Evolutionary conservation across 2,797 vertebrate genomes (phyloP).

Genomic region (Pogoniulus pusillus): DNA sequence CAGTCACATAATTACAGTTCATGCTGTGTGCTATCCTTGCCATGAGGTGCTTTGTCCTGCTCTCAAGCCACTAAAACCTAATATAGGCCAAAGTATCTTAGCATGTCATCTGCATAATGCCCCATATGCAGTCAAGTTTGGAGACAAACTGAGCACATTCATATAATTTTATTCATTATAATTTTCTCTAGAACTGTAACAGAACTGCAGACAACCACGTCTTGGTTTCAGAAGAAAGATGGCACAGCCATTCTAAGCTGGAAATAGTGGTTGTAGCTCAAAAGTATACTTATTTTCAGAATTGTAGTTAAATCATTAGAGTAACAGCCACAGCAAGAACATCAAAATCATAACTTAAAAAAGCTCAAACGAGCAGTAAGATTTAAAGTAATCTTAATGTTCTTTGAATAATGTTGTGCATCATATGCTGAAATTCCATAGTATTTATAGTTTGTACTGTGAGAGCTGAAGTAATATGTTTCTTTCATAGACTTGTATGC

Average conservation of each 20-base stretch:
- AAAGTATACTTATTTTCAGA: not conserved
- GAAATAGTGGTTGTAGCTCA: not conserved
- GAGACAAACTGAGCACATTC: not conserved
- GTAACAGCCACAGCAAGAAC: not conserved
- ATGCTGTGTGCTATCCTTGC: not conserved
- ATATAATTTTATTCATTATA: not conserved
- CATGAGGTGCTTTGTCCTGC: not conserved
- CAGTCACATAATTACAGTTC: not conserved
- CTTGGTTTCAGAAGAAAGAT: not conserved
- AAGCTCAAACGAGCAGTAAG: not conserved
- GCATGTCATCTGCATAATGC: not conserved
- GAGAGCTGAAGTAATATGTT: not conserved
- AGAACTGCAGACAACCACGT: not conserved
- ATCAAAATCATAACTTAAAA: not conserved
- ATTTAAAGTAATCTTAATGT: not conserved
- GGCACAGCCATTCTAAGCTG: not conserved
- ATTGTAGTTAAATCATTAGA: not conserved
- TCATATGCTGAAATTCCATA: not conserved
- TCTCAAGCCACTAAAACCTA: not conserved
- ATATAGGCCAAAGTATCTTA: not conserved
- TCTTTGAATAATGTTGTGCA: not conserved
- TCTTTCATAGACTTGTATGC: not conserved
- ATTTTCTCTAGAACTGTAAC: not conserved
- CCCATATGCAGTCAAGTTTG: not conserved
- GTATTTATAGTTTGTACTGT: not conserved